Evolutionary conservation across 2,888 invertebrate genomes (phyloP).

Genomic region (Amiota mariae): DNA sequence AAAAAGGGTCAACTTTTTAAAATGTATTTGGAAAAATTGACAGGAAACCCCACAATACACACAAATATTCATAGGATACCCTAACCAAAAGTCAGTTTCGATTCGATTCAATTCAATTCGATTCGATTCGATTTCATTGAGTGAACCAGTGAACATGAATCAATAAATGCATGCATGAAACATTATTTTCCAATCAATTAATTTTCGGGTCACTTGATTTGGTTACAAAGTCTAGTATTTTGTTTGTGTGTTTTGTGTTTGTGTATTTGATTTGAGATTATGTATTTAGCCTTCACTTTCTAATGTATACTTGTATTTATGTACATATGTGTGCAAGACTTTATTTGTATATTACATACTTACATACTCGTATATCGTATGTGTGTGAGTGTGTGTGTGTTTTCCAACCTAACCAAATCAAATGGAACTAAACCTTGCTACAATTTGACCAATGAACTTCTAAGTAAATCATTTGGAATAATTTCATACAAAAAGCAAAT

Average conservation of each 20-base stretch:
- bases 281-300: too few species aligned
- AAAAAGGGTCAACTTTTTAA: too few species aligned
- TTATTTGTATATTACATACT: too few species aligned
- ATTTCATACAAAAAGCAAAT: slow-evolving; percentile 50
- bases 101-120: too few species aligned
- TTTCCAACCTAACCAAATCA: slow-evolving; percentile 43
- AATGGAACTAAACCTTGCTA: neutral
- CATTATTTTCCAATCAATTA: slow-evolving; percentile 69
- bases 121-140: too few species aligned
- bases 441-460: slow-evolving; percentile 60
- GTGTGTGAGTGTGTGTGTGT: neutral
- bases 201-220: slow-evolving; percentile 66
- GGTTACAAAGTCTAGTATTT: slow-evolving; percentile 48
- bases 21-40: too few species aligned
- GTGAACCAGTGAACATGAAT: slow-evolving; percentile 54
- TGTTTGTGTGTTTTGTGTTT: slow-evolving; percentile 1
- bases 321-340: neutral
- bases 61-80: too few species aligned
- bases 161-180: slow-evolving; percentile 65
- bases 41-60: too few species aligned
- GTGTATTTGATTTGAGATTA: too few species aligned
- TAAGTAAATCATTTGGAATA: slow-evolving; percentile 64
- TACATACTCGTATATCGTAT: too few species aligned
- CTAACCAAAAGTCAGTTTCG: too few species aligned
- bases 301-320: neutral